Evolutionary conservation across 2,113 vertebrate genomes (phyloP).

Genomic region (Proteles cristata): DNA sequence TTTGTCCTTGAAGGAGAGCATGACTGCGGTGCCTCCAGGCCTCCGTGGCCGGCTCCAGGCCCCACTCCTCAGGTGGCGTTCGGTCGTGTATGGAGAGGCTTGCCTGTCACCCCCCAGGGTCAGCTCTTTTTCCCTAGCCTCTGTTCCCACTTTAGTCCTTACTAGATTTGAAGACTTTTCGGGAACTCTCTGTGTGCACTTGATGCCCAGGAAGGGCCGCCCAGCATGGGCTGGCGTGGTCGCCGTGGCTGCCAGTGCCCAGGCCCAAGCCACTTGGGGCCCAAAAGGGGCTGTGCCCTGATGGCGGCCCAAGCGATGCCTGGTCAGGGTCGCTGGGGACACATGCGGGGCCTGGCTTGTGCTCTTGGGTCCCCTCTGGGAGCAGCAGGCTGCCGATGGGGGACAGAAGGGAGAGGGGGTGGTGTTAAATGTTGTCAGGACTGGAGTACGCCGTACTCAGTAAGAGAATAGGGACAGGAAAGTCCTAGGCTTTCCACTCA

Average conservation of each 20-base stretch:
- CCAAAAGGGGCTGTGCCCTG: background rate
- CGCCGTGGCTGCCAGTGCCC: background rate
- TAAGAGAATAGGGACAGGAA: background rate
- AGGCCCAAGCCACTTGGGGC: too few species aligned
- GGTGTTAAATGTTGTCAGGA: rapidly evolving
- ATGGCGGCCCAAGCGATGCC: background rate
- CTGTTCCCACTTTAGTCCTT: background rate
- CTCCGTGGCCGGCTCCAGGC: background rate
- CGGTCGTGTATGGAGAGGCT: rapidly evolving
- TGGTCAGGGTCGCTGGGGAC: background rate
- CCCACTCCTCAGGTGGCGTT: background rate
- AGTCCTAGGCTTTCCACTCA: too few species aligned
- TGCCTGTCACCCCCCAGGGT: background rate
- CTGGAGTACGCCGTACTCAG: background rate
- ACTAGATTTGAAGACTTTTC: background rate
- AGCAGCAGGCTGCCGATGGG: too few species aligned
- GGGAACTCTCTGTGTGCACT: rapidly evolving
- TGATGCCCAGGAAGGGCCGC: background rate
- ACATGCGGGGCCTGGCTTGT: too few species aligned
- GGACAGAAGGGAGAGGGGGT: rapidly evolving
- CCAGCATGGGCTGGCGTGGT: too few species aligned
- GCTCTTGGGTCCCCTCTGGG: too few species aligned
- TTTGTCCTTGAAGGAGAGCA: background rate
- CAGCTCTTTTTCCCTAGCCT: background rate
- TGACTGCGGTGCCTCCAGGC: background rate